Base-by-base conservation (phyloP, 1,140 invertebrate genomes). In the Stegodyphus dumicola region DNA sequence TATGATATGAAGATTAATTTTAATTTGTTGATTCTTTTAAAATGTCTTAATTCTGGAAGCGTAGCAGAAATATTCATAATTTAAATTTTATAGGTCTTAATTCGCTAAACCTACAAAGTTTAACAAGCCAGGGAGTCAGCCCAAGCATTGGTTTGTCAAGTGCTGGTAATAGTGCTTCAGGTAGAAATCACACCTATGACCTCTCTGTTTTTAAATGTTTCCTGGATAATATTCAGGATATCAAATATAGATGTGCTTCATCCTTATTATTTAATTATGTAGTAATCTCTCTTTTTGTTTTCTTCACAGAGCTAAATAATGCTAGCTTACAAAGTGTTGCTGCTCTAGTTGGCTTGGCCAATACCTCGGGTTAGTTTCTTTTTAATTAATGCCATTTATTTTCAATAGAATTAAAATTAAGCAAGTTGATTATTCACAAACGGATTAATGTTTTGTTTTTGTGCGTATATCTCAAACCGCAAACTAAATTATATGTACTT, bases 301-400 rank as follows among this genome's bases (percentile, higher is more conserved):
- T 33, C 53, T 53, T 83, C 66, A 10, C 17, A 85, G 81, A 85
- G 13, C 65, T 85, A 7, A 76, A 56, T 69, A 60, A 17, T 66
- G 91, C 92, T 6, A 94, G 93, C 88, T 90, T 94, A 33, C 93
- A 94, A 87, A 91, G 92, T 87, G 88, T 94, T 71, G 93, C 93
- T 49, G 93, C 93, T 9, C 89, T 94, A 73, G 93, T 93, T 13
- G 91, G 91, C 87, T 88, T 92, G 53, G 90, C 91, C 49, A 90
- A 90, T 78, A 92, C 91, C 88, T 90, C 91, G 88, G 90, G 92
- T 92, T 89, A 88, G 89, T 89, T 70, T 60, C 33, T 33, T 33
- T 33, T 33, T 33, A 33, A 33, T 33, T 33, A 33, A 33, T 33
- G 3, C 33, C 33, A 33, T 33, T 33, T 33, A 33, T 33, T 33